Evolutionary conservation across 2,888 invertebrate genomes (phyloP), one percentile per base, ranked within the genome.

Genomic region (Caenorhabditis imperialis): DNA sequence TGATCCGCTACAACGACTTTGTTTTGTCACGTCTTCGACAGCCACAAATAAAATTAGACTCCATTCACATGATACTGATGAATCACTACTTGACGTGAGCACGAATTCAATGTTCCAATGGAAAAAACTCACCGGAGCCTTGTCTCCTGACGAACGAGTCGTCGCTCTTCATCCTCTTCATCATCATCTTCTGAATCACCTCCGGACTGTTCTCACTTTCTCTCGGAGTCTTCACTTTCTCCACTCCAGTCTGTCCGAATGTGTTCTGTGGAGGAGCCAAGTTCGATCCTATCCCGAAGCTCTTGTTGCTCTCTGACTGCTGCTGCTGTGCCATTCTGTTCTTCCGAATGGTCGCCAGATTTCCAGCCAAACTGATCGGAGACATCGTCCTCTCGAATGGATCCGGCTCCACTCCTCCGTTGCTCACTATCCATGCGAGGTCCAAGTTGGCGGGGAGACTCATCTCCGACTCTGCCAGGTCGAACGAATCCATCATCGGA

Each of bases 401-500:
- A 55, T 75, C 71, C 3, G 57, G 50, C 35, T 72, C 76, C 2
- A 58, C 51, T 5, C 73, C 70, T 14, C 70, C 71, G 25, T 50
- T 53, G 47, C 61, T 69, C 20, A 80, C 70, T 16, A 77, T 80
- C 77, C 79, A 80, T 20, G 67, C 51, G 10, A 80, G 70, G 58
- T 80, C 76, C n/a, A 67, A 62, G 23, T 77, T 73, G 3, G 70
- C 58, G 18, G 69, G 50, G n/a, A 54, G 25, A n/a, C 22, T 58
- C 71, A 72, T 65, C 27, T 76, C 73, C 3, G 54, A 55, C 30
- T 78, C 76, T 3, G 62, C 74, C 1, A 81, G 58, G 23, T 78
- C 81, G 37, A 81, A 80, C 6, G 81, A 71, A 27, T 82, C 79
- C 18, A 78, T 72, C 20, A 76, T 78, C 14, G 88, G 78, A 35